Evolutionary conservation across 2,888 invertebrate species (phyloP), one percentile per base, ranked within the genome.

Genomic region (Trisateles emortualis): DNA sequence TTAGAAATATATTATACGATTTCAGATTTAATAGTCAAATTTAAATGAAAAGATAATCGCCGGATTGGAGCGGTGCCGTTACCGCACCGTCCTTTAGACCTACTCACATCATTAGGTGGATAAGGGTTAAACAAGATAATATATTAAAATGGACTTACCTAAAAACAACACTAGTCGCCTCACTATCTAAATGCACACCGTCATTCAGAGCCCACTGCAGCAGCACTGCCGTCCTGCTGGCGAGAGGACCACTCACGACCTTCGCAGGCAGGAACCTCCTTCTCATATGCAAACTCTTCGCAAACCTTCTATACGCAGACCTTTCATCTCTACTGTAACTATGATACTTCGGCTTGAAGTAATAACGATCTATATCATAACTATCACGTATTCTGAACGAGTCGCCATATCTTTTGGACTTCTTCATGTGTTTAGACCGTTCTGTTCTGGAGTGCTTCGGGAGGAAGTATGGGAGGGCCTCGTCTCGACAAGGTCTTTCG

Each of bases 91-190:
- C n/a, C n/a, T n/a, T n/a, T n/a, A n/a, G n/a, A n/a, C n/a, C n/a
- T n/a, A n/a, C n/a, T n/a, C n/a, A n/a, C n/a, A n/a, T n/a, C n/a
- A n/a, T n/a, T n/a, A n/a, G n/a, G n/a, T n/a, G n/a, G n/a, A n/a
- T n/a, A n/a, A 3, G 19, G 5, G 19, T 2, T 19, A 19, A 19
- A 5, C n/a, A 2, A 32, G 10, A 32, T 11, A 33, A 33, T 8
- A 2, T 14, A 8, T 6, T 1, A 11, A 53, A 46, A 30, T n/a
- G 4, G 33, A 82, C 92, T 88, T 50, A 92, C 92, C 92, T 92
- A 92, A 92, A 92, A 81, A 89, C 87, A 79, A 92, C 90, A 84
- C 76, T 87, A 81, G 83, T 80, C 48, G 84, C 83, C 14, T 84
- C 85, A 40, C 74, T 79, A 62, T 87, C 86, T 72, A 87, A 67